Conservation (phyloP, 2,888 invertebrate genomes). For the Neoscelio sp. region DNA sequence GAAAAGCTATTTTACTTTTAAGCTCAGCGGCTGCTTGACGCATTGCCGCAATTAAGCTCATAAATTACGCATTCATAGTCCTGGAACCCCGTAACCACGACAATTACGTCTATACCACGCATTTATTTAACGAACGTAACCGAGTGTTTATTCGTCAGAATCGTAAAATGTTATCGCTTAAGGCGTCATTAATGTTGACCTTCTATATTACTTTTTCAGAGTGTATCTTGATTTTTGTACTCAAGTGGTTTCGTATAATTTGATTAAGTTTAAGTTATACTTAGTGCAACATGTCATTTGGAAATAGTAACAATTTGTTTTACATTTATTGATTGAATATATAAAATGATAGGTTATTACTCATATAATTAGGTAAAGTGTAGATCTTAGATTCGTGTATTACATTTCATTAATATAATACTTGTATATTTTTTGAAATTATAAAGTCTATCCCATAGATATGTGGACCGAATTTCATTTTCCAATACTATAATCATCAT, state of each 20-base stretch:
- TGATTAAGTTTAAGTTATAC: conserved; percentile 26
- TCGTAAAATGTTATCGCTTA: conserved; percentile 30
- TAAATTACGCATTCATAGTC: conserved; percentile 76
- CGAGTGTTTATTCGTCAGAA: conserved; percentile 8
- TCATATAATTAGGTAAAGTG: too few relatives aligned
- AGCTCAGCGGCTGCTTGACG: conserved; percentile 66
- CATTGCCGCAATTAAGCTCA: conserved; percentile 75
- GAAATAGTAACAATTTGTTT: background rate
- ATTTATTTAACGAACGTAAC: conserved; percentile 28
- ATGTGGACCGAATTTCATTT: too few relatives aligned
- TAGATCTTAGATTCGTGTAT: too few relatives aligned
- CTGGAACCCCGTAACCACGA: conserved; percentile 66
- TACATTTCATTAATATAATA: conserved; percentile 13
- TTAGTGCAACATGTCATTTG: background rate
- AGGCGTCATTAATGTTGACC: conserved; percentile 47
- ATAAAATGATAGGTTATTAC: background rate
- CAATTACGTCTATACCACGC: conserved; percentile 61
- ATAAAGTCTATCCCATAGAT: too few relatives aligned
- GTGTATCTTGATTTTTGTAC: conserved; percentile 38
- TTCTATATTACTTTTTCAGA: conserved; percentile 32
- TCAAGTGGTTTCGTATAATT: conserved; percentile 14
- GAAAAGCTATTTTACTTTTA: conserved; percentile 41
- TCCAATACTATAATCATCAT: too few relatives aligned
- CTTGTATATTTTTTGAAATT: too few relatives aligned
- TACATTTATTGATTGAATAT: conserved; percentile 38